Percentiles rank a stretch among this genome's conserved stretches.
phyloP scores from a whole-genome alignment of 2,113 vertebrate genomes.

The Microtus ochrogaster region DNA sequence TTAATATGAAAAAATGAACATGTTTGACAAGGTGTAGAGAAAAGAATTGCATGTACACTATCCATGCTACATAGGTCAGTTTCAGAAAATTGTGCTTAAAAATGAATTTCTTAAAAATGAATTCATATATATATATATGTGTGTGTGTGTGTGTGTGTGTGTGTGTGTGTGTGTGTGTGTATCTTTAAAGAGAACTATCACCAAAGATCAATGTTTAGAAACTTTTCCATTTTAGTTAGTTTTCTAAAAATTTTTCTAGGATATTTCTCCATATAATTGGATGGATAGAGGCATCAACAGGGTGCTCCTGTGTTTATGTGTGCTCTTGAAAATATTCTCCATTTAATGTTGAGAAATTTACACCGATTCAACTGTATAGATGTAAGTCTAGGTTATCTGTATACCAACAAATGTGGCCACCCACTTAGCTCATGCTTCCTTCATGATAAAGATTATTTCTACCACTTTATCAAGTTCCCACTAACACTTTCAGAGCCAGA shows the following conservation, averaged over 20 bases:
- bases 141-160: too few species aligned
- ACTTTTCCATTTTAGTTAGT: background rate
- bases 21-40: background rate
- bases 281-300: background rate
- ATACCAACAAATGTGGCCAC: background rate
- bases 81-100: background rate
- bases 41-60: background rate
- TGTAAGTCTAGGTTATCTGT: background rate
- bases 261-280: background rate
- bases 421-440: background rate
- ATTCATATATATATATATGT: too few species aligned
- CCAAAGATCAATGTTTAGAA: background rate
- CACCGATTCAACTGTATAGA: background rate
- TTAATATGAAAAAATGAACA: background rate
- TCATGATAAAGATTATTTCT: background rate
- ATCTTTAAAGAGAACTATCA: background rate
- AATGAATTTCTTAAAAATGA: too few species aligned
- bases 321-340: background rate
- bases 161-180: too few species aligned
- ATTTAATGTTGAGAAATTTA: background rate
- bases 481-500: background rate
- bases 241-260: background rate
- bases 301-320: background rate
- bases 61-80: background rate
- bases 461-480: background rate